Conservation (phyloP, 2,797 vertebrate genomes). For the Australoheros facetus region DNA sequence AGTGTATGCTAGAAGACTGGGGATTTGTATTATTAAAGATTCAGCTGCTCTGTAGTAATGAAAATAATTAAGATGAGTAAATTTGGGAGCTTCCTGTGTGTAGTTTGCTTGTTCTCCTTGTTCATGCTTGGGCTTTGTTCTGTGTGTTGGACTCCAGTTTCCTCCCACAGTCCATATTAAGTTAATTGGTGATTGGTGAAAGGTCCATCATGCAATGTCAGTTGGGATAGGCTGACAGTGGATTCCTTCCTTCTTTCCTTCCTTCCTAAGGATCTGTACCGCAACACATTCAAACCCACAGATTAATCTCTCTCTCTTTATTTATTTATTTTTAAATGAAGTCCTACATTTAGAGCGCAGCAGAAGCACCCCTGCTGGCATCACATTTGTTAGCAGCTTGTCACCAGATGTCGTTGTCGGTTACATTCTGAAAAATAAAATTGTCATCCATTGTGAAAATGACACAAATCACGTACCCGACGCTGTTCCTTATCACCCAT, state of each 20-base stretch:
- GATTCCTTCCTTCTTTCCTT: background rate
- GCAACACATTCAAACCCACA: background rate
- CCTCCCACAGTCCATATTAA: no score
- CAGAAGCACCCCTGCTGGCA: background rate
- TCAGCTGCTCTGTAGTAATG: background rate
- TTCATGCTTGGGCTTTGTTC: no score
- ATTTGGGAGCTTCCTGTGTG: no score
- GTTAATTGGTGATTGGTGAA: no score
- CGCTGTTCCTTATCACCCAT: background rate
- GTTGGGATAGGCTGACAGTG: no score
- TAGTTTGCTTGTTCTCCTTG: no score
- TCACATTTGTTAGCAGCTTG: slow-evolving; percentile 26
- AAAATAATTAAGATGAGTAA: background rate
- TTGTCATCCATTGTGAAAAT: slow-evolving; percentile 39
- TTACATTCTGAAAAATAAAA: slow-evolving; percentile 3
- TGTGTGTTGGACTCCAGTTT: no score
- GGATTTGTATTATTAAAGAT: background rate
- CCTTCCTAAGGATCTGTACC: background rate
- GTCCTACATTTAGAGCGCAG: background rate
- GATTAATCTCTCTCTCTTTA: background rate
- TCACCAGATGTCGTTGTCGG: slow-evolving; percentile 71
- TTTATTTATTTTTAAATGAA: background rate
- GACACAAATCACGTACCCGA: slow-evolving; percentile 45
- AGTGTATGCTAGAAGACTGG: background rate
- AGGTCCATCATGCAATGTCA: no score